Conservation (phyloP, 2,888 invertebrate species). For the Limenitis camilla region DNA sequence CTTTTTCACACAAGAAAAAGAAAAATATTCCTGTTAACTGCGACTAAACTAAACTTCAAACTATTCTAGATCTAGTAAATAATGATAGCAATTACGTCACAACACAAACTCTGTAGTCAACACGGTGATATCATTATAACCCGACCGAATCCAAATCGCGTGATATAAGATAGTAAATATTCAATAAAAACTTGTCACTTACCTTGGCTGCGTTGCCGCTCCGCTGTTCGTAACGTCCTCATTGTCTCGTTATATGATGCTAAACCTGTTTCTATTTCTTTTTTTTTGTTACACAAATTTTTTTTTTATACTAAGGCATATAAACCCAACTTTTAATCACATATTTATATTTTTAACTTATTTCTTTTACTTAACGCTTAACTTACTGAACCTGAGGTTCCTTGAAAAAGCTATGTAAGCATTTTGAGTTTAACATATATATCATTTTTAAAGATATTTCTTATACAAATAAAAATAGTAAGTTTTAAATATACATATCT, state of each 20-base stretch:
- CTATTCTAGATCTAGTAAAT: no score
- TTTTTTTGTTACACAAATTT: neutral
- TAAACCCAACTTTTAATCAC: neutral
- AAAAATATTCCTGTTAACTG: no score
- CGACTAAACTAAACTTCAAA: no score
- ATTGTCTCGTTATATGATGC: neutral
- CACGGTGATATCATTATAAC: conserved; percentile 12
- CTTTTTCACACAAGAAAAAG: no score
- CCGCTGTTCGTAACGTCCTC: neutral
- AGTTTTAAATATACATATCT: no score
- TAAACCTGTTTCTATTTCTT: neutral
- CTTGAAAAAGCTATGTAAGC: no score
- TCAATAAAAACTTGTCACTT: conserved; percentile 13
- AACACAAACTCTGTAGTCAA: neutral
- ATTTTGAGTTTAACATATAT: no score
- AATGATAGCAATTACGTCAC: neutral
- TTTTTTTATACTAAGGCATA: neutral
- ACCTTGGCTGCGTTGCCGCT: conserved; percentile 12
- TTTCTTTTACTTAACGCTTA: no score
- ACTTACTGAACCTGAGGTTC: no score
- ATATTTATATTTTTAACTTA: no score
- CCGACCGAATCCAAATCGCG: conserved; percentile 5
- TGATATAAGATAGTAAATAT: conserved; percentile 9
- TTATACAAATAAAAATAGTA: no score
- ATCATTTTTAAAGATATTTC: no score